Conservation (phyloP, 2,113 vertebrate genomes). For the Syngnathus typhle region DNA sequence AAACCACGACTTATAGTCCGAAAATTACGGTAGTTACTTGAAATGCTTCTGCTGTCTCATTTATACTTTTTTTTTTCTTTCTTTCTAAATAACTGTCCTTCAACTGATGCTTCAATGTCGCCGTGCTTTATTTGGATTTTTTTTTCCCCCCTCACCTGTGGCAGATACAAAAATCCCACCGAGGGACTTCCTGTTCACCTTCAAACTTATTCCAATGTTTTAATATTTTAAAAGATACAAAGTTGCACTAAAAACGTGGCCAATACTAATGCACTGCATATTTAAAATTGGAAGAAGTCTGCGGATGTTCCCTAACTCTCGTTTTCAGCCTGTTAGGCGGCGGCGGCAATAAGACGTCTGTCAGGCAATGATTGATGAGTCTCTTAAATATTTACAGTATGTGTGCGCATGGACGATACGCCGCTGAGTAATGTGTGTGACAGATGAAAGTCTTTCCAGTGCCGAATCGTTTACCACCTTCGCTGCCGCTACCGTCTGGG, state of each 20-base stretch:
- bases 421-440: slow-evolving; percentile 27
- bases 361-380: not conserved
- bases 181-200: slow-evolving; percentile 10
- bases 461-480: slow-evolving; percentile 6
- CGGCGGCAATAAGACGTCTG: not conserved
- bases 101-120: not conserved
- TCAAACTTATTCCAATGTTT: not conserved
- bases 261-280: not conserved
- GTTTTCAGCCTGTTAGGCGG: not conserved
- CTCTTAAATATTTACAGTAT: slow-evolving; percentile 10
- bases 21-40: no score
- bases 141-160: slow-evolving; percentile 6
- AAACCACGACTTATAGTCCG: no score
- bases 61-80: not conserved
- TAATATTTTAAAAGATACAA: not conserved
- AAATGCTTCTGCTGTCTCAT: not conserved
- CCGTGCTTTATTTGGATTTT: not conserved
- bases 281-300: not conserved
- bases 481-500: not conserved
- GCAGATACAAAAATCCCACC: not conserved
- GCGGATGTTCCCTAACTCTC: not conserved
- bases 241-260: not conserved
- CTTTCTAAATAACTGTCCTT: not conserved
- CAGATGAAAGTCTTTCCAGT: slow-evolving; percentile 21
- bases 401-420: not conserved